A percentile compares a stretch with the other conserved stretches of the same genome.
Evolutionary conservation across 2,888 invertebrate genomes (phyloP).

Genomic region (Drosophila leonis): DNA sequence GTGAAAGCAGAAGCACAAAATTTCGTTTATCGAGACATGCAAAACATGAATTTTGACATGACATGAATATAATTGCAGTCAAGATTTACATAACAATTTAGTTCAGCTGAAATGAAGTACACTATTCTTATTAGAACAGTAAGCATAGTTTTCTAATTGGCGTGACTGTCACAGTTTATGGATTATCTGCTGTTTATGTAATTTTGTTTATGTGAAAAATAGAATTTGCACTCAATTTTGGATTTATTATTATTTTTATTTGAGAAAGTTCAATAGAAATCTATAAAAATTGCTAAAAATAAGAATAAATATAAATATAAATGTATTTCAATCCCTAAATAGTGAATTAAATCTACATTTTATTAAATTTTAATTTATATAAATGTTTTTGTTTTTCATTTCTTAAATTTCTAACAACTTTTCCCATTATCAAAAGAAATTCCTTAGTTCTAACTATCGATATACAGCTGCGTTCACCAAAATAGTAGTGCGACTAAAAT

Average conservation of each 20-base stretch:
- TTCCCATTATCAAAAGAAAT: neutral
- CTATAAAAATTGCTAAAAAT: neutral
- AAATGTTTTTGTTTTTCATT: no score
- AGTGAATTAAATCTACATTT: no score
- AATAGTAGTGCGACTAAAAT: no score
- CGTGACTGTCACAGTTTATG: neutral
- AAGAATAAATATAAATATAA: neutral
- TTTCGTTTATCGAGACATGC: slow-evolving; percentile 36
- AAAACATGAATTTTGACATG: slow-evolving; percentile 12
- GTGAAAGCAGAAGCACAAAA: slow-evolving; percentile 13
- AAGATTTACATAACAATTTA: neutral
- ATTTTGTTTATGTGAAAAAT: neutral
- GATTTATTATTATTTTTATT: no score
- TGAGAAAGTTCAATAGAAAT: neutral
- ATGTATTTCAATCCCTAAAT: no score
- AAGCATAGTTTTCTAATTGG: neutral
- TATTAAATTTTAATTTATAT: no score
- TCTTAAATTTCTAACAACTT: neutral
- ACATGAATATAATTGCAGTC: neutral
- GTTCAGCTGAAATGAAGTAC: neutral
- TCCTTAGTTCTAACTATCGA: neutral
- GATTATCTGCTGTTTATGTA: neutral
- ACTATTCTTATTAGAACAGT: neutral
- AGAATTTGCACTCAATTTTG: neutral
- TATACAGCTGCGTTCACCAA: no score